Base-by-base conservation (phyloP, 2,113 vertebrate species). In the Struthidea cinerea region DNA sequence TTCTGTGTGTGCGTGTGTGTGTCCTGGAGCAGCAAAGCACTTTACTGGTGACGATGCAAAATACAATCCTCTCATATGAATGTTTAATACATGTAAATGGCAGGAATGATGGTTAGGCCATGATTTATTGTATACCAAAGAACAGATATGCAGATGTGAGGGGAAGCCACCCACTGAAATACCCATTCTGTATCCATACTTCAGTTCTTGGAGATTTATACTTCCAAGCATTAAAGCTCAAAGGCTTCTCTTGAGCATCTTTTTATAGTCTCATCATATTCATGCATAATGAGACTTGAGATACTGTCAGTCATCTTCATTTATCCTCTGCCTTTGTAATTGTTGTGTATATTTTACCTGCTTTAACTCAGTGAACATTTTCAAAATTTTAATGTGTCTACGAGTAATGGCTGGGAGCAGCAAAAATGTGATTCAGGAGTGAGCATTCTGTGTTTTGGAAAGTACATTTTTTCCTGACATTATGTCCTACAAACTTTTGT, bases 241-340 rank as follows among this genome's bases (percentile, higher is more conserved):
- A 84, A 96, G 35, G 16, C 75, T 88, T 80, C 55, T 91, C 78
- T 94, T 4, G 30, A 88, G 21, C 39, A 20, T 55, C 50, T 81
- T 92, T 94, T 96, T 89, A 75, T 64, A 90, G 52, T 81, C 41
- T 78, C 2, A 5, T 87, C 76, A 67, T 84, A 90, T 60, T 93
- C 41, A 18, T 84, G 83, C 64, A 89, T 75, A 90, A 93, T 84
- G 64, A 68, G 37, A 77, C 79, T 90, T 75, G 59, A 94, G 85
- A 56, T 84, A 41, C 83, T 95, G 92, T 78, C 94, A 95, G 39
- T 81, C 60, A 37, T 88, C 44, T 95, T 79, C 85, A 67, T 93
- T 89, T 95, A 80, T 93, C 59, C 68, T 80, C 79, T 55, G 30
- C 50, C 79, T 92, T 89, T 89, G 84, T 75, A 96, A 83, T 57